Base-by-base conservation (phyloP, 1,140 invertebrate species). In the Thrips palmi region DNA sequence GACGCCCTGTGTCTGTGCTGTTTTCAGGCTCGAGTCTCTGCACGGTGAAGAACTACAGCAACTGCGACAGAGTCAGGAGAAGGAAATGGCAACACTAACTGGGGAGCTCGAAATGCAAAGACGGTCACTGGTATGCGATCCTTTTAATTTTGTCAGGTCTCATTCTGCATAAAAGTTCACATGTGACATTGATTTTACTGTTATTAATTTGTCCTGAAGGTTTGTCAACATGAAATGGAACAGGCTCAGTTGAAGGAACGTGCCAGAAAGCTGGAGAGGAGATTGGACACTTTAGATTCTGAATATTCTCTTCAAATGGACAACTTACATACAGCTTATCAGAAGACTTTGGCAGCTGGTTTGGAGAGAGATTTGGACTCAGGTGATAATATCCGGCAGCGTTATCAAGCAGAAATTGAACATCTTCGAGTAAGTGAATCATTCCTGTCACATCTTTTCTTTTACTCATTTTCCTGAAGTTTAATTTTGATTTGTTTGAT, bases 341-440 rank as follows among this genome's bases (percentile, higher is more conserved):
- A 62, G 63, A 56, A 71, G 33, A 45, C 46, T 21, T 23, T 49
- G 10, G 30, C 41, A 14, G 37, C 46, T 7, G 40, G 46, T 4
- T 32, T 42, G 11, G 40, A 39, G 20, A 34, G 43, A 22, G 47
- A 48, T 33, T 18, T 44, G 14, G 28, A 40, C n/a, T 41, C 44
- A 1, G 72, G 70, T 46, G 75, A 76, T 44, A 71, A 71, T 36
- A 72, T 81, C 21, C 63, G 75, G 12, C 72, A 76, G 46, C 64
- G 76, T 29, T 87, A 88, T 53, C 78, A 86, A 56, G 67, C 73
- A 23, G 83, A 87, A 60, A 82, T 91, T 40, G 82, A 87, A 53
- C 80, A 87, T 55, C 58, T 88, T 23, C 70, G 76, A 47, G 76
- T 71, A 50, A 50, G 59, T 49, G 22, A 28, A 6, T 17, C 36